These are phyloP conservation scores for crab-eating macaque (Macaca fascicularis) DNA, from an alignment of 2,113 vertebrate genomes.

Conservation along the genomic window T2T-MFA8v1.1 NC_088391.1:72610501-72611000, in stretches of 20 bases:
- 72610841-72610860: conserved; percentile 51
- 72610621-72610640: neutral
- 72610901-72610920: neutral
- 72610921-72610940: conserved; percentile 37
- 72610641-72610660: neutral
- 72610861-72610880: conserved; percentile 52
- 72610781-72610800: conserved; percentile 62
- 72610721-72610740: neutral
- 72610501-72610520: neutral
- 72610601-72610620: neutral
- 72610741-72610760: conserved; percentile 64
- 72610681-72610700: conserved; percentile 26
- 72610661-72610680: neutral
- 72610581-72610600: neutral
- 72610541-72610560: neutral
- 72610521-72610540: neutral
- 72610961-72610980: conserved; percentile 28
- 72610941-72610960: conserved; percentile 15
- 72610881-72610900: neutral
- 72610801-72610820: conserved; percentile 56
- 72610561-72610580: neutral
- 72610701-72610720: conserved; percentile 52
- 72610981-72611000: conserved; percentile 47
- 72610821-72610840: conserved; percentile 40
- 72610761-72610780: conserved; percentile 52